phyloP scores from a whole-genome alignment of 2,888 invertebrate species.

The Lissonota sp. region DNA sequence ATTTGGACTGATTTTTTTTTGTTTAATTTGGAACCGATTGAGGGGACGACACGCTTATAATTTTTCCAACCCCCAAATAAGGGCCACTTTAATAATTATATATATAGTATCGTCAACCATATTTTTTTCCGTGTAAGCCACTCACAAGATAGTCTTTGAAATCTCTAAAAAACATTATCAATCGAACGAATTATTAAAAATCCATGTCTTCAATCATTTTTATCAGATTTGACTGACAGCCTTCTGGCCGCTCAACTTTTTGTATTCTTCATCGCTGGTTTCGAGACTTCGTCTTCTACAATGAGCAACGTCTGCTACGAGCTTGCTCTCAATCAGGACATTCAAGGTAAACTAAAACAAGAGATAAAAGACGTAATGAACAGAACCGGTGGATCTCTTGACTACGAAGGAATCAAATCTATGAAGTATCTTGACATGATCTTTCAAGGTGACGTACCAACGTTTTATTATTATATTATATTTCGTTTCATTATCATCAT shows the following conservation, averaged over 20 bases:
- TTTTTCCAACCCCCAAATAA: too few relatives aligned
- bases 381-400: constrained; percentile 77
- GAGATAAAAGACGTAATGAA: constrained; percentile 79
- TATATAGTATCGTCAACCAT: too few relatives aligned
- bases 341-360: constrained; percentile 81
- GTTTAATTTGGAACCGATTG: too few relatives aligned
- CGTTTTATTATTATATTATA: neutral
- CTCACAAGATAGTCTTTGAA: too few relatives aligned
- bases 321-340: constrained; percentile 81
- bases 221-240: constrained; percentile 78
- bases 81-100: too few relatives aligned
- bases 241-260: constrained; percentile 82
- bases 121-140: too few relatives aligned
- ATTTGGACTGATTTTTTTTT: too few relatives aligned
- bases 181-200: too few relatives aligned
- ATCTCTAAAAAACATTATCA: too few relatives aligned
- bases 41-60: too few relatives aligned
- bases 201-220: neutral
- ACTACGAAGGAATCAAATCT: constrained; percentile 81
- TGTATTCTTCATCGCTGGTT: constrained; percentile 84
- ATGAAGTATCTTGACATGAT: constrained; percentile 83
- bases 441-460: constrained; percentile 74
- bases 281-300: constrained; percentile 84
- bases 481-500: neutral
- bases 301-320: constrained; percentile 82